Conservation (phyloP, 2,797 vertebrate genomes). For the Sebastes aleutianus region DNA sequence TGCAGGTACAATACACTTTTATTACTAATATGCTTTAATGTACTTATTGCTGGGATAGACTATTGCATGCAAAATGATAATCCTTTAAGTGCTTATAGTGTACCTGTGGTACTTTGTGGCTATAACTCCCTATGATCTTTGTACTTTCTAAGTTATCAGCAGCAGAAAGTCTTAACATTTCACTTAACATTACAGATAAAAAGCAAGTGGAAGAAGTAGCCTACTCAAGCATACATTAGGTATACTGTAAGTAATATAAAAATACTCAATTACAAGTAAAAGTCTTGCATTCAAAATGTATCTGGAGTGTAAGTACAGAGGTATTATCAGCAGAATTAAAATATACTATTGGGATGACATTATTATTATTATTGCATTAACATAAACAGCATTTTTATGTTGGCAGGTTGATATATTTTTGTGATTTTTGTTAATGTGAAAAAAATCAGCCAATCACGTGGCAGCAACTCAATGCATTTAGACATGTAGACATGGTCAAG, state of each 20-base stretch:
- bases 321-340: background rate
- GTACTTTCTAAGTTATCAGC: background rate
- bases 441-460: background rate
- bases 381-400: background rate
- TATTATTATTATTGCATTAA: background rate
- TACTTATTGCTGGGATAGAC: background rate
- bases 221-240: background rate
- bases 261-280: background rate
- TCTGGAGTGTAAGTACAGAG: background rate
- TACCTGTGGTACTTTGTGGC: background rate
- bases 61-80: background rate
- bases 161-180: background rate
- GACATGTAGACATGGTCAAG: too few species aligned
- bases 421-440: background rate
- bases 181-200: background rate
- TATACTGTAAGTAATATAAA: background rate
- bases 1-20: slow-evolving; percentile 69
- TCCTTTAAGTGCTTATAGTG: background rate
- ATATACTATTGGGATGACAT: background rate
- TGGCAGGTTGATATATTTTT: background rate
- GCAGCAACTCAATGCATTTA: background rate
- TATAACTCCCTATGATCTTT: background rate
- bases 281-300: background rate
- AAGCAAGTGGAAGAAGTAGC: background rate
- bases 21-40: background rate